Evolutionary conservation across 2,797 vertebrate species (phyloP), one percentile per base, ranked within the genome.

Genomic region (Dendrocincla fuliginosa): DNA sequence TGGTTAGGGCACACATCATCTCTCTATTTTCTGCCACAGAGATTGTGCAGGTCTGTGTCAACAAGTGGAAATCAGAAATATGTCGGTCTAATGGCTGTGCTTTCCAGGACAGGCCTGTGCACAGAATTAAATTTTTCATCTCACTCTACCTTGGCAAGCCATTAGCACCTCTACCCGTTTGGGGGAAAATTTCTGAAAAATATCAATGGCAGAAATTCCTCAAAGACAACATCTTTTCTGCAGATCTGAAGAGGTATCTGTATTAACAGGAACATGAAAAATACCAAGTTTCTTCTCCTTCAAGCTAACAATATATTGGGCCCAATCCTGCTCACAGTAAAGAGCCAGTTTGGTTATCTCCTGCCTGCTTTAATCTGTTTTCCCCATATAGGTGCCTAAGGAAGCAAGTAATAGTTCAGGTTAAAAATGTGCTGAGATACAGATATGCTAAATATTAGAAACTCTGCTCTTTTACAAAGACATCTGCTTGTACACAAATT

Each of bases 401-500:
- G 67, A 92, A 87, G 60, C 39, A 93, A 89, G 78, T 44, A 55
- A 53, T 50, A 82, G 41, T 53, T 93, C 83, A 93, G 59, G 69
- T 83, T 92, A 92, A 80, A 95, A 90, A 94, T 90, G 64, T 79
- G 87, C 79, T 87, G 67, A 88, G 75, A 73, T 95, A 84, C 39
- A 96, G 84, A 71, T 90, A 89, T 77, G 84, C 73, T 84, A 83
- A 94, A 68, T 74, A 68, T 71, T 74, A 76, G 74, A 90, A 86
- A 60, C 13, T 30, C 74, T 93, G 46, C 81, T 96, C 68, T 94
- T 95, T 94, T 91, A 79, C 56, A 61, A n/a, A 86, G 27, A 63
- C 77, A 57, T 76, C 80, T 95, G 23, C 90, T 91, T 91, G 85
- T 88, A 89, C 42, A 95, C 81, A 96, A 95, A 71, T 77, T 74